Base-by-base conservation (phyloP, 2,113 vertebrate species). In the Chionomys nivalis region DNA sequence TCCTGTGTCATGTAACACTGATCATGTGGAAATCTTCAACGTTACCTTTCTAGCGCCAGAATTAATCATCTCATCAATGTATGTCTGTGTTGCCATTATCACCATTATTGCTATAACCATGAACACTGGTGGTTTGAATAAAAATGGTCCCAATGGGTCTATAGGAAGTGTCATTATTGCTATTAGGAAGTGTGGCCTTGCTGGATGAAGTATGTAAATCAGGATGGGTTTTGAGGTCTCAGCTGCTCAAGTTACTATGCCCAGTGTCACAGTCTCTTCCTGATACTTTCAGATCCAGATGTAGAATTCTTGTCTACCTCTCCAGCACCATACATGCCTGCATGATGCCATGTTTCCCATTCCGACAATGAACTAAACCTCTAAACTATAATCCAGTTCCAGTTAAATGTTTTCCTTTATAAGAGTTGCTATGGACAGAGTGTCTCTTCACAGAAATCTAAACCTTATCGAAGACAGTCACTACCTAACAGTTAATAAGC, bases 31-130 rank as follows among this genome's bases (percentile, higher is more conserved):
- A 72, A 79, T 7, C 3, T 61, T 90, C 73, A 91, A n/a, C 1
- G 23, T 28, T 81, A 12, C 8, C 55, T 63, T 81, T 26, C 36
- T 16, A 28, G 28, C 11, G 33, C 76, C 39, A 70, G 9, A 44
- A 75, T 36, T 49, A 72, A 79, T 90, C 3, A 13, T 70, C 23
- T 42, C n/a, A 75, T 73, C 14, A 61, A 26, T 87, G 3, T 44
- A 52, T 10, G 21, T 23, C 5, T 49, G 5, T 24, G 23, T 14
- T 14, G 58, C 2, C 16, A 31, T 42, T 8, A 14, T 92, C 33
- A 19, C 11, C 7, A 10, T 39, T 31, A 55, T 9, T 8, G 12
- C 0, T 8, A 47, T 1, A 11, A 55, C 13, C 58, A 31, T 11
- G 4, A 5, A 2, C 21, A n/a, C 36, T 72, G 1, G 17, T n/a